phyloP scores from a whole-genome alignment of 2,113 vertebrate genomes.

The Hassar affinis region DNA sequence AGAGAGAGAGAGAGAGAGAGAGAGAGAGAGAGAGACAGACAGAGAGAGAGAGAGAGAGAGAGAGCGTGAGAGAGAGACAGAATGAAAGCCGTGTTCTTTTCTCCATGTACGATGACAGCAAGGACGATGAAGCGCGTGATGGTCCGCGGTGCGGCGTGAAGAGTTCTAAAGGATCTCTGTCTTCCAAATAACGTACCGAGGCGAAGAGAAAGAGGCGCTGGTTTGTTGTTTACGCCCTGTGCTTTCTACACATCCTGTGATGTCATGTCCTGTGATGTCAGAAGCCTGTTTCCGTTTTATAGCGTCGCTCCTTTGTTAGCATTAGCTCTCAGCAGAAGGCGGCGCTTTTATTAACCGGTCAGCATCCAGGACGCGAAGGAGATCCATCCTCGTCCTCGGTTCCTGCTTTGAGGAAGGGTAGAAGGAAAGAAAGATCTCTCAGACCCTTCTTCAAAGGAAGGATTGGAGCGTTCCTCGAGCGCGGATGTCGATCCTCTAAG shows the following conservation, averaged over 20 bases:
- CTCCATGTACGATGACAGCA: slow-evolving; percentile 65
- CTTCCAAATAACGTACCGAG: slow-evolving; percentile 77
- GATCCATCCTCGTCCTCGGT: neutral
- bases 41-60: neutral
- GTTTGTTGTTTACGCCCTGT: slow-evolving; percentile 67
- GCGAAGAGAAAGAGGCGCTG: slow-evolving; percentile 64
- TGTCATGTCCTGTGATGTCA: too few species aligned
- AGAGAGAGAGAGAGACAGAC: neutral
- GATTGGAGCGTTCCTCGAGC: too few species aligned
- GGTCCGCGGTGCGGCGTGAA: slow-evolving; percentile 64
- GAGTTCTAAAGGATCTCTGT: slow-evolving; percentile 80
- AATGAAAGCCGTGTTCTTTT: neutral
- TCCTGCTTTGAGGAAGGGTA: neutral
- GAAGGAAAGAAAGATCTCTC: neutral
- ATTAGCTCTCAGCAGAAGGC: neutral
- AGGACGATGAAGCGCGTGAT: slow-evolving; percentile 74
- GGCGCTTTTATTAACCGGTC: neutral
- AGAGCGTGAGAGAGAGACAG: neutral
- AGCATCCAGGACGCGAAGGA: too few species aligned
- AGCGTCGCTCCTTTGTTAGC: neutral
- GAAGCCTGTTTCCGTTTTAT: slow-evolving; percentile 20
- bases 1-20: too few species aligned
- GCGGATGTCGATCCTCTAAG: neutral
- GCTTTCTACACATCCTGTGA: slow-evolving; percentile 73
- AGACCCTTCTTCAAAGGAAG: neutral